Evolutionary conservation across 2,797 vertebrate genomes (phyloP), one percentile per base, ranked within the genome.

Genomic region (Poeciliopsis paucimaculata): DNA sequence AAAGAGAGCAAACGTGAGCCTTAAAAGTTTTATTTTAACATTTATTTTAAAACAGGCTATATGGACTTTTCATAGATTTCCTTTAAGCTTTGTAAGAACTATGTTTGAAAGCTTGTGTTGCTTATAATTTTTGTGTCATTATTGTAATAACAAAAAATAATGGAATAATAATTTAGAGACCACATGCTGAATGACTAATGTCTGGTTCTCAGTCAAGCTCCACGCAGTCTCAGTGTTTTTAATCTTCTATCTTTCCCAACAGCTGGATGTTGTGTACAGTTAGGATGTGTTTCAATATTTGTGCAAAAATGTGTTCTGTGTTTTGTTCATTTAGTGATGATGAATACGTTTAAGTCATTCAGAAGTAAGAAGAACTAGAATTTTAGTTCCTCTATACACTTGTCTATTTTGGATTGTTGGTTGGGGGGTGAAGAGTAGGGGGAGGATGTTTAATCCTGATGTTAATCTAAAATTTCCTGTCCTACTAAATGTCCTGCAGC

Each of bases 401-500:
- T n/a, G 23, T 55, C 23, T 55, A 26, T n/a, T 55, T 57, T 1
- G 1, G 11, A 55, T n/a, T 26, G 7, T 55, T 55, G 26, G 26
- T 41, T 41, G 8, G 39, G 7, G 39, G 8, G 8, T 41, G 39
- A 3, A n/a, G 51, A 39, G 4, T 4, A 5, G 26, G 3, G 26
- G 26, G 45, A 4, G 31, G 31, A 34, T 34, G 31, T 57, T 57
- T 57, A 39, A 43, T 6, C 45, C 43, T 71, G 62, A n/a, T 53
- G 26, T 28, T 26, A n/a, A 53, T 53, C 15, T 49, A 12, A 7
- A 5, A 20, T 18, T 45, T 13, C 23, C 51, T 72, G 13, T 13
- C 20, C 46, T 41, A 16, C 20, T 62, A 18, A 73, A 57, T 83
- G 18, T 78, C 47, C 93, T 92, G 41, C 92, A 99, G 98, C 93